Base-by-base conservation (phyloP, 1,140 invertebrate genomes). In the Drosophila aff. region DNA sequence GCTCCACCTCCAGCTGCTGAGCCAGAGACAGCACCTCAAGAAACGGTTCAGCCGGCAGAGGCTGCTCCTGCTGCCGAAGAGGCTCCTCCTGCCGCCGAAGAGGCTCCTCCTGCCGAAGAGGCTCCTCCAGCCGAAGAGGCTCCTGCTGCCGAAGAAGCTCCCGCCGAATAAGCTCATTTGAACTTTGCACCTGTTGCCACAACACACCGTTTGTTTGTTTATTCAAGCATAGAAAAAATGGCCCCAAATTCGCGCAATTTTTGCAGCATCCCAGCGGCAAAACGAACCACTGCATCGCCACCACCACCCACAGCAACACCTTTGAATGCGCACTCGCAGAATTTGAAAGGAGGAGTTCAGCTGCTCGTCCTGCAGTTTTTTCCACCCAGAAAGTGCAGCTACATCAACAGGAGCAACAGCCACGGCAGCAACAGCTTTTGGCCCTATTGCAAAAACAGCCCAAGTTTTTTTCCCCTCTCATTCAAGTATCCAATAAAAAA, bases 101-200 rank as follows among this genome's bases (percentile, higher is more conserved):
- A 13, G 44, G 44, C 44, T 6, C 44, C 46, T 47, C 5, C 7
- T 2, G 31, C 43, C 10, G 31, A 28, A 31, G 62, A 40, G n/a
- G 23, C 72, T 40, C 57, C 50, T 6, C 13, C 40, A 0, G 65
- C 43, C 16, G 65, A 67, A 11, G 50, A 46, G 33, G 68, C 50
- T 41, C 41, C 68, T 8, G 38, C 58, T 40, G 68, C 62, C 28
- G 44, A 38, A n/a, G 53, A 65, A 33, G 36, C 23, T 16, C 21
- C 53, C 1, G 50, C 77, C 53, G 63, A 59, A 33, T 66, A 66
- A 64, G 21, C 58, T 66, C 13, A 44, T n/a, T 28, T 66, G 13
- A 11, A 31, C 40, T 47, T 46, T 65, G 16, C 81, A 87, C 83
- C 84, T 87, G 83, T 87, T 87, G 83, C 73, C 52, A 13, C 33